Base-by-base conservation (phyloP, 2,113 vertebrate genomes). In the Indri indri region DNA sequence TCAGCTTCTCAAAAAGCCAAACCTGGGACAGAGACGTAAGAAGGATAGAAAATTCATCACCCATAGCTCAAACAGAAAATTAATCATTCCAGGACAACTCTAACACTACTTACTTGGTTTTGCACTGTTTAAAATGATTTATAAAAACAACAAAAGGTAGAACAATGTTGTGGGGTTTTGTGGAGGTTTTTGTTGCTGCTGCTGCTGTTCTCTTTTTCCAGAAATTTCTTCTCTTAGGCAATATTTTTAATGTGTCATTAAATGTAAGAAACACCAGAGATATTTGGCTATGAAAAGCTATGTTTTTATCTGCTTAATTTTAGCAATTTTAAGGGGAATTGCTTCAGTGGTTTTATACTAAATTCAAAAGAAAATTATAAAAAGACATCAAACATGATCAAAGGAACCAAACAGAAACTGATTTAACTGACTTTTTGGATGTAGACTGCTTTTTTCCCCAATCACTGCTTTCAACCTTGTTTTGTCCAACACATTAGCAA, bases 361-460 rank as follows among this genome's bases (percentile, higher is more conserved):
- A 90, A 82, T 18, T 95, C 14, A 90, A 70, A 95, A 76, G 45
- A 66, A 77, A 93, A 81, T 40, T 81, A 57, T 42, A 63, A 83
- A 84, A 89, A 74, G 73, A 87, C 13, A 87, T 66, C 27, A 82
- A 87, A 88, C 18, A 13, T 17, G 77, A 88, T 74, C 54, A 59
- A 57, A 94, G 23, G 13, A 87, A 66, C 16, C 30, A 88, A 68
- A 84, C 2, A 52, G 17, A 86, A 86, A 86, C 27, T 20, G 22
- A 59, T 77, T 82, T 40, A 34, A 88, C 20, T 84, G 63, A 88
- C 65, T 34, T 66, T 76, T 40, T 34, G 27, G 52, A 8, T 61
- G 22, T 4, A 57, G 65, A 59, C 22, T 70, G 8, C 34, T 73
- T 79, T 65, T 74, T 9, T 8, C 10, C n/a, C n/a, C 30, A 82